Percentiles rank a stretch among this genome's conserved stretches.
phyloP scores from a whole-genome alignment of 1,140 invertebrate genomes.

The Physella acuta region DNA sequence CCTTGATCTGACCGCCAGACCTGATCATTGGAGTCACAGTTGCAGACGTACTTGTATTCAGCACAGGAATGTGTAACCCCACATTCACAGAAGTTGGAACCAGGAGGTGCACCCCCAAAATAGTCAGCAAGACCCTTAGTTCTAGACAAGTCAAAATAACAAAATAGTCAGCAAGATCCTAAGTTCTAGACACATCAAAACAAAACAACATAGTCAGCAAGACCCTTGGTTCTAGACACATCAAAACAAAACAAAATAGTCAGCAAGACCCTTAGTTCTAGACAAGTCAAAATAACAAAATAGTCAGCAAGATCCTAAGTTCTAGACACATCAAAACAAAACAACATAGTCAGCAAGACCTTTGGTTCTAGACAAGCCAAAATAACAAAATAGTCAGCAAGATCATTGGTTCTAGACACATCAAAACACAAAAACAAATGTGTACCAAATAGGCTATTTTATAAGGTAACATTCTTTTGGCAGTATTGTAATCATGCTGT shows the following conservation, averaged over 20 bases:
- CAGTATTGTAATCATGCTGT: too few relatives aligned
- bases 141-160: not conserved
- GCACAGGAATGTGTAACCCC: slow-evolving; percentile 38
- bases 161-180: too few relatives aligned
- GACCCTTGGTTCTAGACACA: too few relatives aligned
- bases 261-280: slow-evolving; percentile 28
- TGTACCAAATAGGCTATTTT: too few relatives aligned
- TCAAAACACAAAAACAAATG: not conserved
- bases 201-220: too few relatives aligned
- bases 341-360: too few relatives aligned
- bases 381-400: slow-evolving; percentile 46
- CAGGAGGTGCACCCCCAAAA: slow-evolving; percentile 42
- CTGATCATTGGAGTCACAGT: slow-evolving; percentile 49
- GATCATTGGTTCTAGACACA: slow-evolving; percentile 11
- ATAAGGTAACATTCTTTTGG: too few relatives aligned
- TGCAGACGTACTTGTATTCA: slow-evolving; percentile 30
- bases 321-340: too few relatives aligned
- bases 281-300: not conserved
- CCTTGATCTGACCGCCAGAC: slow-evolving; percentile 43
- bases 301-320: too few relatives aligned
- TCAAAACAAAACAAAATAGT: too few relatives aligned
- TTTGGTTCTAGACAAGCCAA: too few relatives aligned
- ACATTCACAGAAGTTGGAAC: slow-evolving; percentile 40
- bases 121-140: slow-evolving; percentile 34
- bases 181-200: too few relatives aligned